phyloP scores from a whole-genome alignment of 1,140 invertebrate genomes.

The Heliconius hermathena region DNA sequence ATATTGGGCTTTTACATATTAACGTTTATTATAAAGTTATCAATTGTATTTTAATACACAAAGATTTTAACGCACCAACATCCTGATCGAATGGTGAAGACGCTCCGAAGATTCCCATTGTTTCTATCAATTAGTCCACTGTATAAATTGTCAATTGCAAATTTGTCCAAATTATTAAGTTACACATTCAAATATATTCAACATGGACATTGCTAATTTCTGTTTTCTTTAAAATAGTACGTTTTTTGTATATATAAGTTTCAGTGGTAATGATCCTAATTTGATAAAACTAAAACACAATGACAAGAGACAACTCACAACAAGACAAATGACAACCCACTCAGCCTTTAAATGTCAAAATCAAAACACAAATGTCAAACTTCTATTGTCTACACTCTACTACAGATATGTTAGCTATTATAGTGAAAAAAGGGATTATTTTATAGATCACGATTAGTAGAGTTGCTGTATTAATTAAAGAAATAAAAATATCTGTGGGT shows the following conservation, averaged over 20 bases:
- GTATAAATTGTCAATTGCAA: neutral
- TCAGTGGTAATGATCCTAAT: neutral
- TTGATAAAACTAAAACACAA: slow-evolving; percentile 13
- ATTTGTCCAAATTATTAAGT: neutral
- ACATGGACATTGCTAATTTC: slow-evolving; percentile 2
- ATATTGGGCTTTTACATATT: too few relatives aligned
- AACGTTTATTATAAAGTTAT: neutral
- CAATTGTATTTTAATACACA: neutral
- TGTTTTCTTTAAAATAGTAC: neutral
- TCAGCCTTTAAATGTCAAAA: neutral
- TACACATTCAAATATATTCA: neutral
- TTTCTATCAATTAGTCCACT: slow-evolving; percentile 16
- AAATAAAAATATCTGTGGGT: too few relatives aligned
- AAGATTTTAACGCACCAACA: slow-evolving; percentile 84
- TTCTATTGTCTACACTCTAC: too few relatives aligned
- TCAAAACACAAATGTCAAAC: neutral
- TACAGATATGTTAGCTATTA: too few relatives aligned
- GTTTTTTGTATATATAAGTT: neutral
- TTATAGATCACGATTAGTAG: too few relatives aligned
- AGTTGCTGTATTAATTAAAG: too few relatives aligned
- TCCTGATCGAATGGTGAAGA: slow-evolving; percentile 87
- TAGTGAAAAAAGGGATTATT: too few relatives aligned
- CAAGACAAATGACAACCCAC: neutral
- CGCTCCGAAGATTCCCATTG: slow-evolving; percentile 86
- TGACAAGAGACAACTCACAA: neutral